Base-by-base conservation (phyloP, 2,113 vertebrate species). In the Muntiacus muntjak region DNA sequence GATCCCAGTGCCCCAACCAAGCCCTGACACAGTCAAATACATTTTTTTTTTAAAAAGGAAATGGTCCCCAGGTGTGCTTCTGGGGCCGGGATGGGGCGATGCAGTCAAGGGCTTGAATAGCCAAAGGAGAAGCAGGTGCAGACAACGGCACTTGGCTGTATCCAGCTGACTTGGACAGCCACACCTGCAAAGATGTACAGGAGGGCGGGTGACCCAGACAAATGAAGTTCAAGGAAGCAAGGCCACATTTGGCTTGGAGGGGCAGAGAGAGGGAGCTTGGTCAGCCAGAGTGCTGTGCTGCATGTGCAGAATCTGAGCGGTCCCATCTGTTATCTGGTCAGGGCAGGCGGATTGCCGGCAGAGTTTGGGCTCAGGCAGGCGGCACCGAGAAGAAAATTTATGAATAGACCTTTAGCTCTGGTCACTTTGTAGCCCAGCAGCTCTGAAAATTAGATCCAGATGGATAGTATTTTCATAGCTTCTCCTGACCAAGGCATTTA, bases 401-500 rank as follows among this genome's bases (percentile, higher is more conserved):
- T 33, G 5, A 40, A 57, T 0, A 96, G 97, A 98, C 97, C 97
- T 98, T 96, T 87, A 91, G 88, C 95, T 95, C 97, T 93, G 98
- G 98, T 97, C 94, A 84, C 86, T 97, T 89, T 89, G 55, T 83
- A 98, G 98, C 92, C 97, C 95, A 95, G 95, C 92, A 89, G 89
- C 96, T 97, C 97, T 89, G 98, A 95, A 98, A 98, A 97, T 96
- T 96, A 98, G 98, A 97, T 95, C 86, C 98, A 98, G 97, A 71
- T 97, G 97, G 92, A 54, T 95, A 64, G 19, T 55, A 96, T 98
- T 98, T 98, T 95, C 98, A 98, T 98, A 98, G 98, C 97, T 98
- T 98, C 97, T 95, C 33, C 92, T 98, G 97, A 98, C 98, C 98
- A 98, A 97, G 96, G 98, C 98, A 98, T 98, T 98, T 98, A 98